Percentiles rank a stretch among this genome's conserved stretches.
These are phyloP conservation scores for Melipona beecheii DNA, from an alignment of 2,888 invertebrate genomes.

Conservation along the genomic window DNA sequence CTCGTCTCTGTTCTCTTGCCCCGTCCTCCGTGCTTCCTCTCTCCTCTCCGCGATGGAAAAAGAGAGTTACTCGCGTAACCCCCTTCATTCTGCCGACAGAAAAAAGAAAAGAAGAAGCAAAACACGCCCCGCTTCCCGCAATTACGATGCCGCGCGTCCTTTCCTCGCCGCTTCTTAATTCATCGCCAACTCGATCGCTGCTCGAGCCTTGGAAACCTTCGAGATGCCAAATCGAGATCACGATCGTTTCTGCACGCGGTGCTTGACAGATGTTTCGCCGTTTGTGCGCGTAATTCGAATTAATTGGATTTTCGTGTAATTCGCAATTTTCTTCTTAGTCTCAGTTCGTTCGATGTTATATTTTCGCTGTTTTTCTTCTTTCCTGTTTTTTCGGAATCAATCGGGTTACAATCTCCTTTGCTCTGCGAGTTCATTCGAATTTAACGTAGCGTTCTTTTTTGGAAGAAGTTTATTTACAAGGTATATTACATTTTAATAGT, in stretches of 20 bases:
- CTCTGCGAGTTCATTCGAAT: no score
- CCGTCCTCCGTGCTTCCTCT: slow-evolving; percentile 31
- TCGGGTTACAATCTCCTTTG: no score
- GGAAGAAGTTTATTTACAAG: no score
- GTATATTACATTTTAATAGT: no score
- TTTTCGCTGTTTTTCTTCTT: no score
- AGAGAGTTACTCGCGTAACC: neutral
- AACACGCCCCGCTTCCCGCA: slow-evolving; percentile 56
- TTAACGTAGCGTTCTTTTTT: no score
- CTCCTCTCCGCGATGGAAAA: slow-evolving; percentile 10
- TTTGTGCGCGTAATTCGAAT: neutral
- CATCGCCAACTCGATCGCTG: neutral
- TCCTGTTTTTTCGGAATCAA: no score
- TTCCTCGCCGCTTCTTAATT: slow-evolving; percentile 19
- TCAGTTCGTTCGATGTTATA: no score
- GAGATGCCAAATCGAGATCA: slow-evolving; percentile 27
- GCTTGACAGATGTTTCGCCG: neutral
- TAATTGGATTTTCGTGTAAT: neutral
- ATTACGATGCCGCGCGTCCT: slow-evolving; percentile 58
- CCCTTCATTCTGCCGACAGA: neutral
- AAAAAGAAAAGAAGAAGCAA: neutral
- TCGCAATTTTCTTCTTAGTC: no score
- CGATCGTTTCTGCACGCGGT: neutral
- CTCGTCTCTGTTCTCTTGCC: slow-evolving; percentile 69
- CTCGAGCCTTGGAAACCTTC: slow-evolving; percentile 11